A percentile compares a stretch with the other conserved stretches of the same genome.
These are phyloP conservation scores for Stichodactyla mertensii DNA, from an alignment of 64 coral and sea anemone genomes.

Conservation along the genomic window DNA sequence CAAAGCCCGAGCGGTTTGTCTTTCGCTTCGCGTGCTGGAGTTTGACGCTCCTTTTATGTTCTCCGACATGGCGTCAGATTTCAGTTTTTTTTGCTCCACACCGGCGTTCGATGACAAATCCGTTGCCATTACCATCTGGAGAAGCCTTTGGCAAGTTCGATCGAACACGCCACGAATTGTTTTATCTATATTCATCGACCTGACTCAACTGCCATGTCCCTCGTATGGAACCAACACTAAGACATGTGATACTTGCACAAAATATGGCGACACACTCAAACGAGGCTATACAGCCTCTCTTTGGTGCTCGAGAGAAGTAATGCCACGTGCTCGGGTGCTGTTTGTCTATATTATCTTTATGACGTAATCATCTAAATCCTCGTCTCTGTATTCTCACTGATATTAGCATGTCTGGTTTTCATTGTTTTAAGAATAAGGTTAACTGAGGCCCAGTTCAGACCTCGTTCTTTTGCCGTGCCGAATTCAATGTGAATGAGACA, in stretches of 20 bases:
- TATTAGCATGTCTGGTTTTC: too few species aligned
- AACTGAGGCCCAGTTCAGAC: too few species aligned
- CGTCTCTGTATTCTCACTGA: too few species aligned
- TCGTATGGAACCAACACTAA: conserved; percentile 6
- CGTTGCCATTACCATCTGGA: conserved; percentile 83
- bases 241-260: conserved; percentile 53
- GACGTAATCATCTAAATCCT: background rate
- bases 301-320: background rate
- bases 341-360: background rate
- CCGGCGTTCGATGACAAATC: conserved; percentile 46
- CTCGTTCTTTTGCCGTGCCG: too few species aligned
- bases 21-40: conserved; percentile 64
- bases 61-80: conserved; percentile 49
- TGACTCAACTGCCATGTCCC: conserved; percentile 41
- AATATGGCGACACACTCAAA: conserved; percentile 5
- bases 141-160: conserved; percentile 70
- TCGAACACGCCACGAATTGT: conserved; percentile 72
- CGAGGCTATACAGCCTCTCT: conserved; percentile 32
- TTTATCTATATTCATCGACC: conserved; percentile 45
- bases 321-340: background rate
- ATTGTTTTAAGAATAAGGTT: too few species aligned
- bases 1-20: conserved; percentile 67
- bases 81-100: conserved; percentile 63
- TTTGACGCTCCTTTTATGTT: conserved; percentile 57
- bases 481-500: too few species aligned